Base-by-base conservation (phyloP, 2,113 vertebrate species). In the Charadrius vociferus region DNA sequence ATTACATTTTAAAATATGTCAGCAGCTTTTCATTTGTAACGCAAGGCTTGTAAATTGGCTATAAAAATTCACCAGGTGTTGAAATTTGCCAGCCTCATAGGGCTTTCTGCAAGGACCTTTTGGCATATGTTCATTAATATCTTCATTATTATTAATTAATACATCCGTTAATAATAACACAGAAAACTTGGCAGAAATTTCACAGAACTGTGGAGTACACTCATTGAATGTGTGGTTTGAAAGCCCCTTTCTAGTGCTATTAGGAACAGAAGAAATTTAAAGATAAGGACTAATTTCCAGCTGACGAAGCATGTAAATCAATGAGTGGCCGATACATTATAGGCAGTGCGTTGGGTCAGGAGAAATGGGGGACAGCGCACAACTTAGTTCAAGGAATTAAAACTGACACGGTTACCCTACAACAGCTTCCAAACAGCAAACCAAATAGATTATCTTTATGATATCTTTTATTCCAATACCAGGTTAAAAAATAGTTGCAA, bases 21-120 rank as follows among this genome's bases (percentile, higher is more conserved):
- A 96, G 37, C 86, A 96, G 37, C 55, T 34, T 86, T 95, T 92
- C 63, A 80, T 97, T 93, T 95, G 81, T 79, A 81, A 92, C 61
- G 32, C 43, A 13, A 81, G 50, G 16, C 61, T 92, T 93, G 47
- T 88, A 87, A 90, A 92, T 84, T 92, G 75, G 39, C 74, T 86
- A 30, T 81, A 91, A 95, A 97, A 93, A 55, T 53, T 94, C 91
- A 82, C 7, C 37, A 81, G 73, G 43, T 39, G 83, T 56, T 86
- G 66, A 92, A 91, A 92, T 81, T 92, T 95, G 84, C 62, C 82
- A 77, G n/a, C n/a, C 66, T 91, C 58, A 58, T 36, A 30, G 87
- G 50, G 50, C 86, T 94, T 97, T 88, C 80, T 95, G 68, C 59
- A 12, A 47, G 80, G 67, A 43, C 47, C 36, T 85, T 93, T 93